phyloP scores from a whole-genome alignment of 2,797 vertebrate genomes.

The Hypotaenidia okinawae region DNA sequence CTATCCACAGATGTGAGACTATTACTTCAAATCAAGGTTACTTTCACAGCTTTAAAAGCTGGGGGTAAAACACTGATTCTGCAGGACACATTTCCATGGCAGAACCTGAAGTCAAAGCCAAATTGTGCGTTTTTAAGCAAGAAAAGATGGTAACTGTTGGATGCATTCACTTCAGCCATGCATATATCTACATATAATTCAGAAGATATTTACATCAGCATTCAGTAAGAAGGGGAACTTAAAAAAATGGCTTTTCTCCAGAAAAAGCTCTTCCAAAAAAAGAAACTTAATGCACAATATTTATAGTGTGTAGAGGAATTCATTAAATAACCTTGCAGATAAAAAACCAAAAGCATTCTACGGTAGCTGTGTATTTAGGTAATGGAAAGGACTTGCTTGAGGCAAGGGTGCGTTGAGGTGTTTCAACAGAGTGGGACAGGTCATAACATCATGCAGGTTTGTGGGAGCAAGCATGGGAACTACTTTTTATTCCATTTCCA shows the following conservation, averaged over 20 bases:
- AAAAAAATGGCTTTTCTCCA: not conserved
- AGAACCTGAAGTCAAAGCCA: not conserved
- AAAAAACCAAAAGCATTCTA: not conserved
- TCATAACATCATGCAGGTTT: not conserved
- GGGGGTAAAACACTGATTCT: not conserved
- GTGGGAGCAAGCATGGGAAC: not conserved
- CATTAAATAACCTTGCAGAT: not conserved
- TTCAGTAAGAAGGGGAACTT: not conserved
- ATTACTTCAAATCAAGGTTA: not conserved
- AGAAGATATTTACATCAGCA: not conserved
- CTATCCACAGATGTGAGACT: not conserved
- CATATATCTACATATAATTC: not conserved
- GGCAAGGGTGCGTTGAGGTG: not conserved
- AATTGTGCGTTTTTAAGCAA: not conserved
- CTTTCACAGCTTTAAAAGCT: not conserved
- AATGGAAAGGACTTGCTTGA: not conserved
- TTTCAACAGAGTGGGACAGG: not conserved
- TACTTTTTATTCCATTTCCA: not conserved
- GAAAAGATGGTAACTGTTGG: not conserved
- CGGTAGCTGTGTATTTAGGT: not conserved
- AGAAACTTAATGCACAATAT: not conserved
- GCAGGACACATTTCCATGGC: not conserved
- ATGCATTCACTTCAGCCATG: not conserved
- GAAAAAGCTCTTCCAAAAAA: not conserved
- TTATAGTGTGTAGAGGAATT: not conserved